Base-by-base conservation (phyloP, 2,888 invertebrate species). In the Mellilla xanthometata region DNA sequence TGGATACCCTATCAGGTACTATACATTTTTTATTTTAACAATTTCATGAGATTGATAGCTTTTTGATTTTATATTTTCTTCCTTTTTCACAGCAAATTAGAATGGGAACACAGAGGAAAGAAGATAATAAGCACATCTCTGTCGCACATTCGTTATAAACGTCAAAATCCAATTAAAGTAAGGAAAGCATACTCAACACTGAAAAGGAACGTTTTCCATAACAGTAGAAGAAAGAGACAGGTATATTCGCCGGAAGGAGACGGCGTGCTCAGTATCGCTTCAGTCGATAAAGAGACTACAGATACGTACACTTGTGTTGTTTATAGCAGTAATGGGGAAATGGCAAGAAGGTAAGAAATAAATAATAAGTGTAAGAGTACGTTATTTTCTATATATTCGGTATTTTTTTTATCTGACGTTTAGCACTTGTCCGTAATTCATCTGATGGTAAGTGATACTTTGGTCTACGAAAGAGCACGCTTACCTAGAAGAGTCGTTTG, bases 251-350 rank as follows among this genome's bases (percentile, higher is more conserved):
- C 76, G 0, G 78, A 72, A 23, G 85, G 86, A 61, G 85, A 92
- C 31, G 93, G 93, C 1, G 87, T 92, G 26, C 68, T 94, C 52
- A 90, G 89, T 57, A 91, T 94, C 70, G 90, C 90, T 40, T 90
- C 88, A 60, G 83, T 93, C 10, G 83, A 91, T 52, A 92, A 93
- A 31, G 84, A 93, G 39, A 95, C 95, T 74, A 94, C 94, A 24
- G 96, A 95, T 38, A 91, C 91, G 39, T 96, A 95, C 75, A 95
- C 94, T n/a, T 96, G 96, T 81, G 92, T 93, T 31, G 95, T 95
- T 0, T 92, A 91, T 41, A 94, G 94, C 68, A 91, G 93, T 19
- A 93, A 93, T 1, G 95, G 94, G 0, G 94, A 95, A 75, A 94
- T 94, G 71, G 95, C 95, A 45, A 92, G 94, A 59, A 91, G 95